A percentile compares a stretch with the other conserved stretches of the same genome.
Evolutionary conservation across 2,888 invertebrate species (phyloP).

Genomic region (Drosophila fulvimacula): DNA sequence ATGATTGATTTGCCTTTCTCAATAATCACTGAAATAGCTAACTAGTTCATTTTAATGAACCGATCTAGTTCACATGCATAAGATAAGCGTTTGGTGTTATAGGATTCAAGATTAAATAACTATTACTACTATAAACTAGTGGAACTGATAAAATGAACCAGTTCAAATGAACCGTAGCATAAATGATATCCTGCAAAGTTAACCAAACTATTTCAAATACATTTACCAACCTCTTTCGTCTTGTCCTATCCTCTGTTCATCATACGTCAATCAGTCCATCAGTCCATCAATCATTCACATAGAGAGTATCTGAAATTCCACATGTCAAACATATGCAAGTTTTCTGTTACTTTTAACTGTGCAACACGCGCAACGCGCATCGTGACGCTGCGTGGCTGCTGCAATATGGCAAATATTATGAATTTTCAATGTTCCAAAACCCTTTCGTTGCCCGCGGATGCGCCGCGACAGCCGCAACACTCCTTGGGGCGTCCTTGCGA

Average conservation of each 20-base stretch:
- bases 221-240: neutral
- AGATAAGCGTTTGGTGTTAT: too few species aligned
- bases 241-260: neutral
- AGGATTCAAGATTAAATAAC: too few species aligned
- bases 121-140: too few species aligned
- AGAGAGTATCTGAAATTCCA: slow-evolving; percentile 3
- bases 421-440: slow-evolving; percentile 44
- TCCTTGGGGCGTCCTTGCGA: slow-evolving; percentile 42
- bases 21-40: too few species aligned
- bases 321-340: neutral
- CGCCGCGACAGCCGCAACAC: slow-evolving; percentile 2
- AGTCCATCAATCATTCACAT: neutral
- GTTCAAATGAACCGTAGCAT: neutral
- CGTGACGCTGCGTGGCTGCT: slow-evolving; percentile 11
- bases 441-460: slow-evolving; percentile 2
- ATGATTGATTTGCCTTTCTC: too few species aligned
- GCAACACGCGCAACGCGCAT: slow-evolving; percentile 44
- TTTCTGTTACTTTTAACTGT: slow-evolving; percentile 35
- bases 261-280: neutral
- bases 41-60: neutral
- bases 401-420: slow-evolving; percentile 58
- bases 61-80: too few species aligned
- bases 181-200: neutral
- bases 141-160: neutral
- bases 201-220: neutral